A percentile compares a stretch with the other conserved stretches of the same genome.
phyloP scores from a whole-genome alignment of 2,113 vertebrate genomes.

The Peromyscus maniculatus region DNA sequence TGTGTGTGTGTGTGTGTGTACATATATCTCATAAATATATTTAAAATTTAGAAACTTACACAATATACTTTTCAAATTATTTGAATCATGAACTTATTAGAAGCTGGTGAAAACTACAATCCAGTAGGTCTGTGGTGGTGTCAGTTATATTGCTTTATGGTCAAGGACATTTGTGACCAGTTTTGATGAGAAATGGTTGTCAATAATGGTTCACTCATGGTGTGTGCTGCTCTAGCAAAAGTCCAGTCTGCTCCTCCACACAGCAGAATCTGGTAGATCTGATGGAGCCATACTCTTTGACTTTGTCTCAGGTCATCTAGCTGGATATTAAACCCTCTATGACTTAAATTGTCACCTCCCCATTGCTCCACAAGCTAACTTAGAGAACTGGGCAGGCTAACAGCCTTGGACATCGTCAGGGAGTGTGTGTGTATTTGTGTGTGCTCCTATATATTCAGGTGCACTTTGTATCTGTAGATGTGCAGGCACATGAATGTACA shows the following conservation, averaged over 20 bases:
- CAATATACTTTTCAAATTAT: not conserved
- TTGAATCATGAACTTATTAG: not conserved
- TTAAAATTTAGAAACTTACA: not conserved
- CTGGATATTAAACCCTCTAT: not conserved
- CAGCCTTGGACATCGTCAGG: not conserved
- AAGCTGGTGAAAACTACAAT: not conserved
- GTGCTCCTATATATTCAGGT: not conserved
- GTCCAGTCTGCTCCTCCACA: fast-evolving
- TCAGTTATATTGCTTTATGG: not conserved
- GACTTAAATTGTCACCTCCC: not conserved
- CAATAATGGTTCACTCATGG: fast-evolving
- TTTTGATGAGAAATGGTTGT: not conserved
- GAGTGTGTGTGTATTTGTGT: not conserved
- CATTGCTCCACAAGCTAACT: constrained; percentile 5
- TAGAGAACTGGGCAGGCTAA: not conserved
- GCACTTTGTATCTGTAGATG: not conserved
- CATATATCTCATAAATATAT: not conserved
- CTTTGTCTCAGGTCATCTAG: not conserved
- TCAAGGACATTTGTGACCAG: not conserved
- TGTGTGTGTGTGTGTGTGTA: not conserved
- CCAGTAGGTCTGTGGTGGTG: no score
- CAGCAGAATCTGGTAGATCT: not conserved
- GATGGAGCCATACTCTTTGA: not conserved
- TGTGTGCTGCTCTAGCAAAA: fast-evolving
- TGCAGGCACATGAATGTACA: not conserved